Evolutionary conservation across 1,140 invertebrate species (phyloP).

Genomic region (Sycophaga agraensis): DNA sequence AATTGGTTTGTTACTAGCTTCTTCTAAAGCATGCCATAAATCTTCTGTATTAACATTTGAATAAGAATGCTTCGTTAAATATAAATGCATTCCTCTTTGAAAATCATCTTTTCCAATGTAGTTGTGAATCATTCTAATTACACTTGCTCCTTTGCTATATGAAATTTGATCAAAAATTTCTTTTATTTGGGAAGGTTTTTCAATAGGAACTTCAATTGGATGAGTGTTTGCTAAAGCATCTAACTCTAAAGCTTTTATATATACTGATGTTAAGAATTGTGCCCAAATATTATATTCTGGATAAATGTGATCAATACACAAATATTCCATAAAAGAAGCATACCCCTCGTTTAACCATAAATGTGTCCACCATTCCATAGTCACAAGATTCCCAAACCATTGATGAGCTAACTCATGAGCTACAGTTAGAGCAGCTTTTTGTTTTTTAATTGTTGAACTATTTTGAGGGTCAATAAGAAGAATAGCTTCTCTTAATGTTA

Average conservation of each 20-base stretch:
- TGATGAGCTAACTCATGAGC: constrained; percentile 88
- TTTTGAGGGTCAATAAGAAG: constrained; percentile 82
- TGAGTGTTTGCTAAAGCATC: constrained; percentile 90
- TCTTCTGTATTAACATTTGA: constrained; percentile 92
- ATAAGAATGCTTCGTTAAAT: constrained; percentile 84
- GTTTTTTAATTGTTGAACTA: constrained; percentile 79
- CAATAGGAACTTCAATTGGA: constrained; percentile 87
- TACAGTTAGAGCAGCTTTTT: constrained; percentile 85
- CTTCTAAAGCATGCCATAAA: constrained; percentile 87
- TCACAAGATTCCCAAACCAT: constrained; percentile 88
- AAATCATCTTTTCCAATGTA: constrained; percentile 95
- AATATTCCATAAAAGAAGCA: constrained; percentile 84
- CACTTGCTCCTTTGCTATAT: constrained; percentile 89
- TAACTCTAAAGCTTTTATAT: constrained; percentile 78
- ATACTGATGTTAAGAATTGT: constrained; percentile 85
- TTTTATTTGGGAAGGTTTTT: constrained; percentile 88
- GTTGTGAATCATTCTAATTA: constrained; percentile 95
- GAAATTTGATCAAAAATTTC: constrained; percentile 96
- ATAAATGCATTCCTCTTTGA: constrained; percentile 91
- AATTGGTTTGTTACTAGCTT: constrained; percentile 90
- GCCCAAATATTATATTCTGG: constrained; percentile 94
- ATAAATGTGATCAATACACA: constrained; percentile 85
- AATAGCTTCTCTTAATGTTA: constrained; percentile 81
- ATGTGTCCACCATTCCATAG: constrained; percentile 89
- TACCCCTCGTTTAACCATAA: constrained; percentile 93